Conservation (phyloP, 2,888 invertebrate species). For the Limnephilus lunatus region DNA sequence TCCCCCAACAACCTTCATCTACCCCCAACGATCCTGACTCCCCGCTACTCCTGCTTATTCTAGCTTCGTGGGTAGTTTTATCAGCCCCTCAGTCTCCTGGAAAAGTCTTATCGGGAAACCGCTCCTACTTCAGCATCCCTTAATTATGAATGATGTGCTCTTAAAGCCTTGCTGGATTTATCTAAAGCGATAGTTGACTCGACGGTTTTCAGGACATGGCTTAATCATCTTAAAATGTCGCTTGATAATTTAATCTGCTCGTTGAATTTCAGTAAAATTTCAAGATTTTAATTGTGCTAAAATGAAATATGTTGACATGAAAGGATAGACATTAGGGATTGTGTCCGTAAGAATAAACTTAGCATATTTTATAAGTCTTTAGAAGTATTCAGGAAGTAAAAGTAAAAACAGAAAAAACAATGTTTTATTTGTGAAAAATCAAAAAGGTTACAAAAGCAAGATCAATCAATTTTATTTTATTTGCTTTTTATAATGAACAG, state of each 20-base stretch:
- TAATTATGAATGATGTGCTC: conserved; percentile 38
- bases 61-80: neutral
- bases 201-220: conserved; percentile 14
- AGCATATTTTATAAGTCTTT: neutral
- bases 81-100: neutral
- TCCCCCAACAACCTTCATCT: neutral
- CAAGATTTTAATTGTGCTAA: neutral
- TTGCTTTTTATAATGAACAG: too few species aligned
- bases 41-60: neutral
- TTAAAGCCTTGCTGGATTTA: neutral
- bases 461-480: too few species aligned
- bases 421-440: too few species aligned
- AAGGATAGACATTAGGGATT: too few species aligned
- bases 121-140: conserved; percentile 18
- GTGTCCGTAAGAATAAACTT: neutral
- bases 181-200: conserved; percentile 24
- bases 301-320: neutral
- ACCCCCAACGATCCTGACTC: neutral
- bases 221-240: neutral
- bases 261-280: neutral
- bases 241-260: neutral
- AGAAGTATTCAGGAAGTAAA: too few species aligned
- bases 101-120: neutral
- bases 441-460: too few species aligned
- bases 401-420: too few species aligned